These are phyloP conservation scores for Astur gentilis DNA, from an alignment of 2,113 vertebrate species.

Conservation along the genomic window DNA sequence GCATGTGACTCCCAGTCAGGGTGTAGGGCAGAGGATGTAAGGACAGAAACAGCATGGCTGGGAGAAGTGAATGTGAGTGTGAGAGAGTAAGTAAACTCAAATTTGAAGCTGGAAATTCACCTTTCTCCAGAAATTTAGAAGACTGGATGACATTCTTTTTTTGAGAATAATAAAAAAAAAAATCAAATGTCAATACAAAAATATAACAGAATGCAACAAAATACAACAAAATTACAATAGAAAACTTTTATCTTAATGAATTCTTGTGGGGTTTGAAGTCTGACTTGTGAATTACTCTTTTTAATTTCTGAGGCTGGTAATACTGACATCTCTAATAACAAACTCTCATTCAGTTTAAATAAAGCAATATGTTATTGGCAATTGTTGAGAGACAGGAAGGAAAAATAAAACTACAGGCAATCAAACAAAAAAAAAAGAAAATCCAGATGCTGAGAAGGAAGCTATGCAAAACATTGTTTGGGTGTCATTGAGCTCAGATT, in stretches of 20 bases:
- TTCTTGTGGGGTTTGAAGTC: not conserved
- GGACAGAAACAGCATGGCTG: not conserved
- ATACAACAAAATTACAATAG: not conserved
- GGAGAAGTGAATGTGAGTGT: not conserved
- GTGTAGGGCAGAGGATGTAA: not conserved
- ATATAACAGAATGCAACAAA: not conserved
- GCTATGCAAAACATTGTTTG: not conserved
- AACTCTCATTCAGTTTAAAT: not conserved
- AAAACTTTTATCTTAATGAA: not conserved
- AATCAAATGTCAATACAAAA: not conserved
- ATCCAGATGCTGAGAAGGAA: not conserved
- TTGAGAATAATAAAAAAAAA: not conserved
- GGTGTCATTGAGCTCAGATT: not conserved
- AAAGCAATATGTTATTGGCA: not conserved
- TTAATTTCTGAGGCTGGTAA: not conserved
- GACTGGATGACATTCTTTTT: not conserved
- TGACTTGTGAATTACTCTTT: not conserved
- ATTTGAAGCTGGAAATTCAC: not conserved
- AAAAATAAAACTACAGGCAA: not conserved
- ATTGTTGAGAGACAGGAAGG: not conserved
- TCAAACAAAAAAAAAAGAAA: not conserved
- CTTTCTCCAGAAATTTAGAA: not conserved
- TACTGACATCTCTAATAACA: not conserved
- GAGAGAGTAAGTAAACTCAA: not conserved
- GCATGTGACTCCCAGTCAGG: not conserved